Base-by-base conservation (phyloP, 2,888 invertebrate genomes). In the Agrotis puta region DNA sequence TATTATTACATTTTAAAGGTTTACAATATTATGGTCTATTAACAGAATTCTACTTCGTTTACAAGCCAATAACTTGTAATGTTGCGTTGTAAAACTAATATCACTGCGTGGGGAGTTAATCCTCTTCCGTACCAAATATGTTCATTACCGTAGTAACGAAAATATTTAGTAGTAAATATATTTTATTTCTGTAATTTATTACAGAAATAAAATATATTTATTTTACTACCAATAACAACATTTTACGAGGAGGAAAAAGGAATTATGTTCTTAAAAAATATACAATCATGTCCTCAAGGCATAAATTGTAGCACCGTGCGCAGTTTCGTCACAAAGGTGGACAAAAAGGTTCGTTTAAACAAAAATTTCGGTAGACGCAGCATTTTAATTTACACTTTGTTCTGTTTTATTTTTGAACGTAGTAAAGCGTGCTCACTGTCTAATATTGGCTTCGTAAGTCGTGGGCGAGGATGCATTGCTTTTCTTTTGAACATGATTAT, bases 381-480 rank as follows among this genome's bases (percentile, higher is more conserved):
- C 56, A 64, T 70, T 77, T 84, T 77, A 62, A 81, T 81, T 75
- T 83, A 77, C 71, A 85, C 79, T 83, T 81, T 85, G 82, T 84
- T 65, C 51, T 39, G 75, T 74, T 84, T 85, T 88, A 89, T 89
- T 89, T 85, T 47, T 76, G 78, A 83, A 59, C 75, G 80, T 87
- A 86, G 85, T 89, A 88, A 85, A 83, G 79, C 69, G 70, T 72
- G 79, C 67, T 78, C 87, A 80, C 67, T 70, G 72, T 85, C 88
- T 90, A 88, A 89, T 89, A 88, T 86, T 89, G 85, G 88, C 87
- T 64, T 69, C 74, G 57, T 82, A 84, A 81, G 71, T 59, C 80
- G 90, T 89, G 87, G 90, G 90, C 87, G 91, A 77, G 85, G 87
- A 87, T 88, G 90, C 90, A 90, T 84, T 86, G 88, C 86, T 90